A percentile compares a stretch with the other conserved stretches of the same genome.
These are phyloP conservation scores for Anguilla anguilla DNA, from an alignment of 2,797 vertebrate species.

Conservation along the genomic window DNA sequence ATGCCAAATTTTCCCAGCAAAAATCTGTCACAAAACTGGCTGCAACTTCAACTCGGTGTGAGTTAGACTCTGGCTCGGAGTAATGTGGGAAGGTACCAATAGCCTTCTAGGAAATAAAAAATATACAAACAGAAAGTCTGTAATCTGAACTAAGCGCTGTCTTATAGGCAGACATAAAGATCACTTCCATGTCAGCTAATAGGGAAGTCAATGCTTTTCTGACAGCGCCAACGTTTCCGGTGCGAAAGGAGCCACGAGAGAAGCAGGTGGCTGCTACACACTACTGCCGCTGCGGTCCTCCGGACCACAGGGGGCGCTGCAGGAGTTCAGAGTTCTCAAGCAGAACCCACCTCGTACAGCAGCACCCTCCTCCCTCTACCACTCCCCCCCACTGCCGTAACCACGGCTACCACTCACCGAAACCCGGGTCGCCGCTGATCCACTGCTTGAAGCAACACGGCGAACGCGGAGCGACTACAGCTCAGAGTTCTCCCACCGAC, in stretches of 20 bases:
- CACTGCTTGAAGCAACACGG: too few species aligned
- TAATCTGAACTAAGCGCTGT: background rate
- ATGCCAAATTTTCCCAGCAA: background rate
- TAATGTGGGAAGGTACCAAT: background rate
- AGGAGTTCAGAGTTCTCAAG: background rate
- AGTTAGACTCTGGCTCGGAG: background rate
- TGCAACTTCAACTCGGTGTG: background rate
- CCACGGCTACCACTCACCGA: background rate
- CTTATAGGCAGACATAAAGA: background rate
- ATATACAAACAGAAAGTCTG: background rate
- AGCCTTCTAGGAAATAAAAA: background rate
- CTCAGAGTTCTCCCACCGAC: constrained; percentile 48
- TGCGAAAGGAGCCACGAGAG: background rate
- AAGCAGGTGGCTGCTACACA: background rate
- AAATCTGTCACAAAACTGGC: background rate
- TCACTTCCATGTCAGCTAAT: background rate
- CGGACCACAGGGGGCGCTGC: background rate
- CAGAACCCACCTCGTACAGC: background rate
- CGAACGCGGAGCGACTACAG: constrained; percentile 33
- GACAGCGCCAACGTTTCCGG: too few species aligned
- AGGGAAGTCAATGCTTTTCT: background rate
- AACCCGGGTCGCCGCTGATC: background rate
- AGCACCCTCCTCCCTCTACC: background rate
- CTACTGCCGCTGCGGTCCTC: background rate
- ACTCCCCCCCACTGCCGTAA: background rate